phyloP scores from a whole-genome alignment of 2,888 invertebrate species.

The Microctonus brassicae region DNA sequence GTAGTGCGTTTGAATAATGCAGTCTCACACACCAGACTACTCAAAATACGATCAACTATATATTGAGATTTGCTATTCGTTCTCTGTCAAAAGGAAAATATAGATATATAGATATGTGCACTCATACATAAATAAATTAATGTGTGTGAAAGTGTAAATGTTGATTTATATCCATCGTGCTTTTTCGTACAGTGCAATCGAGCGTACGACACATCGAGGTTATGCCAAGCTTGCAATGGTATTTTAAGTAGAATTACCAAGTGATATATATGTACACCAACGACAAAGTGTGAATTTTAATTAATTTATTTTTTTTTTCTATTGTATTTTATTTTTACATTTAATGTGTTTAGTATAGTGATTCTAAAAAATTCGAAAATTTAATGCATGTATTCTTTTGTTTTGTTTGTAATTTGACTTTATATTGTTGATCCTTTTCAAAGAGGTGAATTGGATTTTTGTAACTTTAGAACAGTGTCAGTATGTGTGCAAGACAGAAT shows the following conservation, averaged over 20 bases:
- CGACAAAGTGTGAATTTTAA: too few species aligned
- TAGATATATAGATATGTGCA: neutral
- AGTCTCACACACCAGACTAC: slow-evolving; percentile 47
- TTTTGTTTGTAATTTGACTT: too few species aligned
- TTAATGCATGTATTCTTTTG: slow-evolving; percentile 38
- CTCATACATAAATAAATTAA: neutral
- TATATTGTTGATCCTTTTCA: too few species aligned
- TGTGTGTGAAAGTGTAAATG: too few species aligned
- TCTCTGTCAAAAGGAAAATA: slow-evolving; percentile 21
- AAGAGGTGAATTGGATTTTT: neutral
- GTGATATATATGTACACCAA: too few species aligned
- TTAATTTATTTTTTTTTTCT: too few species aligned
- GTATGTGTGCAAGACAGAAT: neutral
- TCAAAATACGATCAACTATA: slow-evolving; percentile 31
- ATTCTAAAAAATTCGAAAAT: too few species aligned
- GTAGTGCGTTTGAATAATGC: slow-evolving; percentile 63
- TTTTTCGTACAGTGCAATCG: neutral
- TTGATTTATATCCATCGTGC: neutral
- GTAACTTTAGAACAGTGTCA: neutral
- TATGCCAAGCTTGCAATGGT: neutral
- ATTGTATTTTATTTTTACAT: neutral
- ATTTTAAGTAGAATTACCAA: neutral
- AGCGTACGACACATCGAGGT: neutral
- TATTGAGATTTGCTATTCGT: neutral
- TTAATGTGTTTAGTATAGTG: too few species aligned